phyloP scores from a whole-genome alignment of 2,888 invertebrate species.

The Lasioglossum pauxillum region DNA sequence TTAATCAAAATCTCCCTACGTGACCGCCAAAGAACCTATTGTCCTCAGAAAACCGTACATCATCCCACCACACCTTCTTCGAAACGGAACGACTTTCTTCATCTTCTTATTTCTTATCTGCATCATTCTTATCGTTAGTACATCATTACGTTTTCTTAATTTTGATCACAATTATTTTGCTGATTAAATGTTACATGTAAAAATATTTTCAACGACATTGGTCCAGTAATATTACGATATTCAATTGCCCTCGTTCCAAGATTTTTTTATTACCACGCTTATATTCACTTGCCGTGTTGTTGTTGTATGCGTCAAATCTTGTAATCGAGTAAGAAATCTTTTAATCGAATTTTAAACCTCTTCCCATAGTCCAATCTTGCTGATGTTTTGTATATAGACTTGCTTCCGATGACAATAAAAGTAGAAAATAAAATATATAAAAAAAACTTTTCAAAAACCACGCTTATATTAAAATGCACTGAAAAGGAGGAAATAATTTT shows the following conservation, averaged over 20 bases:
- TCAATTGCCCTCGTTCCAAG: not conserved
- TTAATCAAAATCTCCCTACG: not conserved
- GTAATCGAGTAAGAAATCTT: no score
- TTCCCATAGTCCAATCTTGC: no score
- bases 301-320: no score
- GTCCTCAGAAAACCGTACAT: not conserved
- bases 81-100: not conserved
- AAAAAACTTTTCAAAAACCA: no score
- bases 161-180: not conserved
- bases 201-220: not conserved
- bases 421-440: no score
- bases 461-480: no score
- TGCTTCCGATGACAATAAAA: no score
- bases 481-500: no score
- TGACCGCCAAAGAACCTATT: not conserved
- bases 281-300: no score
- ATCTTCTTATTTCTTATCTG: not conserved
- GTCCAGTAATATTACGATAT: not conserved
- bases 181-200: not conserved
- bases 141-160: not conserved
- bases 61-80: not conserved
- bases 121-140: not conserved
- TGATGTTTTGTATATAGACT: no score
- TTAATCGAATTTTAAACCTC: no score
- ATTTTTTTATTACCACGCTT: no score